Base-by-base conservation (phyloP, 92 coral and sea anemone genomes). In the Parazoanthus darwini region DNA sequence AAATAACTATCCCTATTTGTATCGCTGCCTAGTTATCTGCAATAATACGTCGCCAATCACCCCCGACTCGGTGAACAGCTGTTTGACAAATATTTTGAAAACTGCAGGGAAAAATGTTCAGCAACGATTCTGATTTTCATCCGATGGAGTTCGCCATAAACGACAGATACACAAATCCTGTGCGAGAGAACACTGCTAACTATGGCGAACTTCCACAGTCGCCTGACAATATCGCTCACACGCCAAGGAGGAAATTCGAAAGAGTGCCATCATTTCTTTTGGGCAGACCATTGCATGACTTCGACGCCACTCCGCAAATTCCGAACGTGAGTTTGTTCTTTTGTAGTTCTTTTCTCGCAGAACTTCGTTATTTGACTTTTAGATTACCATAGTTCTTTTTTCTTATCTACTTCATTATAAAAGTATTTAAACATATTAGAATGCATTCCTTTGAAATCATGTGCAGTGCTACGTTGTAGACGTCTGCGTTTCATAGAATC, bases 281-380 rank as follows among this genome's bases (percentile, higher is more conserved):
- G 14, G 95, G 94, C n/a, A 91, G 86, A 73, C 98, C 96, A 26
- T 50, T 94, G 35, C 89, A 91, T 9, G 98, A 94, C 86, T 94
- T 89, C 86, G 98, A 94, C 85, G 98, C 98, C 18, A 86, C 88
- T 25, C 76, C 86, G 11, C 86, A 66, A 43, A 23, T 51, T n/a
- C 37, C 77, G 68, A 82, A 82, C 38, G 86, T 82, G 39, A 43
- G 86, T 82, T 51, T 50, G 8, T 11, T 15, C 6, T 15, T 11
- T 25, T 14, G 15, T 14, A 13, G 0, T 26, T 35, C 70, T 63
- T 63, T 63, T 54, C 5, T 63, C 70, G 20, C 20, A 63, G 6
- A 5, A 20, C 26, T 8, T 63, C 25, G 7, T 23, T 63, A 63
- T 54, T 54, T 18, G 70, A 63, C 22, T 20, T 18, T 20, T 63